Conservation (phyloP, 2,888 invertebrate genomes). For the Chalcis sispes region DNA sequence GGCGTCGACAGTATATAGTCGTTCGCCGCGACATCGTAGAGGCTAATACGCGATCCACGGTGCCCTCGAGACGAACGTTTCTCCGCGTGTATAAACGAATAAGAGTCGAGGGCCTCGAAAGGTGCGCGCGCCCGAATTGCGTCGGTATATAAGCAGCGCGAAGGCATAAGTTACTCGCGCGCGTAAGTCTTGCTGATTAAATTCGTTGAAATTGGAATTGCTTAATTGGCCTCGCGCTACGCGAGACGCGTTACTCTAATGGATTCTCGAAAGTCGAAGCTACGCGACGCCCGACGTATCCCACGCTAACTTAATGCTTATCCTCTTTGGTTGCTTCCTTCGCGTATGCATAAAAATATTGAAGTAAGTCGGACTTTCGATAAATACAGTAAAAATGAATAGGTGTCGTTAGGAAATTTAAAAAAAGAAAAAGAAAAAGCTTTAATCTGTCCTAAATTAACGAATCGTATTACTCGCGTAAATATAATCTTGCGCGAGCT, state of each 20-base stretch:
- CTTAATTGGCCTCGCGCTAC: conserved; percentile 48
- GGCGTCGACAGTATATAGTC: too few species aligned
- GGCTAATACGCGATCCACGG: background rate
- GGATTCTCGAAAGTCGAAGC: conserved; percentile 27
- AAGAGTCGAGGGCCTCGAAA: too few species aligned
- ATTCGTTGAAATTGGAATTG: conserved; percentile 58
- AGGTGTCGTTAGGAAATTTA: too few species aligned
- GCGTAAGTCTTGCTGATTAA: too few species aligned
- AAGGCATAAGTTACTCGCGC: conserved; percentile 35
- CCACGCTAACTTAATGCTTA: too few species aligned
- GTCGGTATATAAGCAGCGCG: background rate
- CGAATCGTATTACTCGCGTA: too few species aligned
- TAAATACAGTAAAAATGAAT: too few species aligned
- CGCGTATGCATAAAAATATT: too few species aligned
- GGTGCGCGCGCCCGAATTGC: conserved; percentile 19
- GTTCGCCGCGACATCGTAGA: background rate
- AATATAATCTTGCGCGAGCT: conserved; percentile 37
- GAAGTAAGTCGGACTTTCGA: too few species aligned
- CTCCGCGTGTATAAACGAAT: conserved; percentile 6
- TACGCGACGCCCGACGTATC: background rate
- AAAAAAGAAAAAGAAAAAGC: too few species aligned
- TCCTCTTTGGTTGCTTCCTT: too few species aligned
- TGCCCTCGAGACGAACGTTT: conserved; percentile 14
- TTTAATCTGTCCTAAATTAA: too few species aligned
- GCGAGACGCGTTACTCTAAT: conserved; percentile 26